These are phyloP conservation scores for Scyliorhinus canicula DNA, from an alignment of 2,797 vertebrate species.

Conservation along the genomic window DNA sequence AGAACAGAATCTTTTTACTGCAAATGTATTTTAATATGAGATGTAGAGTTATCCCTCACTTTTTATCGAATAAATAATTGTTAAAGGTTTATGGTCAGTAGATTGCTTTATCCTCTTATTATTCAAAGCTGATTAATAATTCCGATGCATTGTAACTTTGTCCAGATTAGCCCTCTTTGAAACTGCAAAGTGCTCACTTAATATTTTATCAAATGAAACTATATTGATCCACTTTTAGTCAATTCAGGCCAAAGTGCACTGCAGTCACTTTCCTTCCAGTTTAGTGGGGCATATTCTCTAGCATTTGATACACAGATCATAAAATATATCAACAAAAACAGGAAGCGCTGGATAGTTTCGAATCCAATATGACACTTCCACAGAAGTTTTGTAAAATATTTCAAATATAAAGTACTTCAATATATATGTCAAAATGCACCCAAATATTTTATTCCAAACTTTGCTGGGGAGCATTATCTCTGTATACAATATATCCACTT, in stretches of 20 bases:
- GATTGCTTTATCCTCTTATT: background rate
- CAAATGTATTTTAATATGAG: background rate
- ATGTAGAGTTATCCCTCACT: background rate
- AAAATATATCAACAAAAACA: background rate
- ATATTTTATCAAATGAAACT: background rate
- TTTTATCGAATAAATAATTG: background rate
- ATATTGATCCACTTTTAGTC: background rate
- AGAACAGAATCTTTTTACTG: background rate
- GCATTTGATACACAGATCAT: background rate
- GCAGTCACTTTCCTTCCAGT: background rate
- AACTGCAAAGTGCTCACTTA: background rate
- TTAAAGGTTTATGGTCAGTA: background rate
- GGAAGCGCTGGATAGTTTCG: no score
- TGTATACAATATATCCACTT: background rate
- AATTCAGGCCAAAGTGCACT: no score
- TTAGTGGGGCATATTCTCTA: background rate
- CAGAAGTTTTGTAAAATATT: no score
- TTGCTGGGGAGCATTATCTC: background rate
- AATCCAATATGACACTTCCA: no score
- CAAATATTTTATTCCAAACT: background rate
- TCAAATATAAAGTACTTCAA: background rate
- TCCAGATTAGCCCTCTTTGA: background rate
- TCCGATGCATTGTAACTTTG: background rate
- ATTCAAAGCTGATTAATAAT: background rate
- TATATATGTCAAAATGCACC: background rate